phyloP scores from a whole-genome alignment of 2,113 vertebrate genomes.

The Perccottus glenii region DNA sequence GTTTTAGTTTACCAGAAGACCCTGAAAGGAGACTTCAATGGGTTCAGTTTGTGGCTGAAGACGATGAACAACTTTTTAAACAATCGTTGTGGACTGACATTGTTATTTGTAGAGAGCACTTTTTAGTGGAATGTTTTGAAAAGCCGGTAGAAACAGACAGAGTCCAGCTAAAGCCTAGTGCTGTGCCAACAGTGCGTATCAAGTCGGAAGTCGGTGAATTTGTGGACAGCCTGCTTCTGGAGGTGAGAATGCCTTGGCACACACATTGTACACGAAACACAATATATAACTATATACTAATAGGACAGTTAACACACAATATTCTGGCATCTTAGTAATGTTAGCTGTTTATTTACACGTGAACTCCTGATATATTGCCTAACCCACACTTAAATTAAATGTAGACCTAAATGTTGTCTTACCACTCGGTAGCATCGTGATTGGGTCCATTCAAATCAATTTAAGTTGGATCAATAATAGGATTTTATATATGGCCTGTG shows the following conservation, averaged over 20 bases:
- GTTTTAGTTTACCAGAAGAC: conserved; percentile 49
- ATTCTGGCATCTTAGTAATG: too few species aligned
- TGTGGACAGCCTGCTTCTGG: background rate
- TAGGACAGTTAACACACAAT: too few species aligned
- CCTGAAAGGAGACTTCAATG: conserved; percentile 50
- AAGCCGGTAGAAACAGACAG: background rate
- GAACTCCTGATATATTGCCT: too few species aligned
- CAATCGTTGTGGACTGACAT: conserved; percentile 54
- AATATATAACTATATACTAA: too few species aligned
- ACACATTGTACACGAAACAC: too few species aligned
- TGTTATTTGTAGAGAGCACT: conserved; percentile 51
- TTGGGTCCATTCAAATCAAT: too few species aligned
- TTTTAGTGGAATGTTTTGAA: conserved; percentile 40
- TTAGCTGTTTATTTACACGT: too few species aligned
- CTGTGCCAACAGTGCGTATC: conserved; percentile 37
- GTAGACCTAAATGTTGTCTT: too few species aligned
- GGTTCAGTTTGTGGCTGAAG: conserved; percentile 47
- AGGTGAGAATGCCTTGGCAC: conserved; percentile 9
- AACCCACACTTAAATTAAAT: too few species aligned
- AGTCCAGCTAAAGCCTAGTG: conserved; percentile 29
- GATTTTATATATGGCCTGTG: too few species aligned
- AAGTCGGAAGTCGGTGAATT: conserved; percentile 10
- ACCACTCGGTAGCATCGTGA: too few species aligned
- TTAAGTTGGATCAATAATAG: too few species aligned
- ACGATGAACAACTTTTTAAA: conserved; percentile 32